Percentiles rank a stretch among this genome's conserved stretches.
phyloP scores from a whole-genome alignment of 2,113 vertebrate genomes.

The Bothrops jararaca region DNA sequence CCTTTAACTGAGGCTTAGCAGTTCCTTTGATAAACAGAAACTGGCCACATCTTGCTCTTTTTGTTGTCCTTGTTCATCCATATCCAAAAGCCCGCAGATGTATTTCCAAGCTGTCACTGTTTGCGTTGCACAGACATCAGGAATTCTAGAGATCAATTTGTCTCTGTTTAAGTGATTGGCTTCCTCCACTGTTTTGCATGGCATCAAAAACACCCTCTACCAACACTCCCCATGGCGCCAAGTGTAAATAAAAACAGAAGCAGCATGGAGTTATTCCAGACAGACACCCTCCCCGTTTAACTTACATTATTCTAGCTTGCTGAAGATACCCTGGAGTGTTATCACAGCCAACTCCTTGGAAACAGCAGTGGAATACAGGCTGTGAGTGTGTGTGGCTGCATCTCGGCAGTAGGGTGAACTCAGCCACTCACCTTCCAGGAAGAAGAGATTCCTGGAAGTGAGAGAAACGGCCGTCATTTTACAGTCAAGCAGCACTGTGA shows the following conservation, averaged over 20 bases:
- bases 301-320: constrained; percentile 72
- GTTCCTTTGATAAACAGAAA: not conserved
- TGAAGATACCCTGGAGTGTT: constrained; percentile 71
- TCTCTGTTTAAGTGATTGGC: not conserved
- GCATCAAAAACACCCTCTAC: constrained; percentile 42
- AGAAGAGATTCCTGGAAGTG: constrained; percentile 76
- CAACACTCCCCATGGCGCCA: constrained; percentile 2
- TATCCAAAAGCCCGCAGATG: not conserved
- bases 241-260: not conserved
- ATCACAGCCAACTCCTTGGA: constrained; percentile 73
- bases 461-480: constrained; percentile 70
- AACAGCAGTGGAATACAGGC: constrained; percentile 69
- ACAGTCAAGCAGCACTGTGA: constrained; percentile 63
- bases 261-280: constrained; percentile 55
- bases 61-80: constrained; percentile 39
- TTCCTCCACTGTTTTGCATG: constrained; percentile 36
- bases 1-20: not conserved
- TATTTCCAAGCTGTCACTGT: not conserved
- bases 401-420: constrained; percentile 70
- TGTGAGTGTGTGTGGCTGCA: constrained; percentile 71
- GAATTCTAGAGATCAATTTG: not conserved
- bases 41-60: constrained; percentile 24
- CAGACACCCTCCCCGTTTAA: constrained; percentile 55
- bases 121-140: not conserved
- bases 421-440: constrained; percentile 78